Base-by-base conservation (phyloP, 2,888 invertebrate species). In the Eupelmus urozonus region DNA sequence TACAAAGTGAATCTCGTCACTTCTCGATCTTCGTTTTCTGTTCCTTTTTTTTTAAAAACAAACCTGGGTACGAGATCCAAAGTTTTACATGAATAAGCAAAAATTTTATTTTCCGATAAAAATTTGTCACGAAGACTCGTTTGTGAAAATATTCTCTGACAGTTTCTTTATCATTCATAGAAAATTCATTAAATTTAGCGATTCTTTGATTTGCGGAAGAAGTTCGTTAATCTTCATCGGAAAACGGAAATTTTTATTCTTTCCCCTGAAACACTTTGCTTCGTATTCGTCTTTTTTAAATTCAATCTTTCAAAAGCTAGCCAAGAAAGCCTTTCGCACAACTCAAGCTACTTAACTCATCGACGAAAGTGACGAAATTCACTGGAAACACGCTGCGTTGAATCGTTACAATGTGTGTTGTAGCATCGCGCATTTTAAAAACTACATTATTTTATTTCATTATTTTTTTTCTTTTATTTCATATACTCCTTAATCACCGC, bases 101-200 rank as follows among this genome's bases (percentile, higher is more conserved):
- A 45, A 49, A 59, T 29, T 23, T 73, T 13, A 55, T 42, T 29
- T 20, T 66, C 29, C 11, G 34, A 74, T 20, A 45, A 51, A 62
- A 59, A 49, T 23, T 75, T 57, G 16, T n/a, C n/a, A n/a, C n/a
- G n/a, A n/a, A n/a, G 40, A 2, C n/a, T 49, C 20, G 2, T n/a
- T 16, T 77, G 66, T 60, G 66, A 77, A 77, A 78, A 78, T 78
- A 78, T 73, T 55, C 55, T 78, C 62, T 73, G 29, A 62, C 45
- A 34, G 40, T 42, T 70, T 49, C 16, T 40, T 11, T 66, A 20
- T 9, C 27, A 63, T 57, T 63, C 25, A 9, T 23, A 55, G 18
- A 62, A 69, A 51, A 42, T 27, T 27, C 23, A 34, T 53, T 27
- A 53, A 72, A 55, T 53, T 72, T 40, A 11, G 23, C 49, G 27